Percentiles rank a stretch among this genome's conserved stretches.
Evolutionary conservation across 2,113 vertebrate genomes (phyloP).

Genomic region (Toxotes jaculatrix): DNA sequence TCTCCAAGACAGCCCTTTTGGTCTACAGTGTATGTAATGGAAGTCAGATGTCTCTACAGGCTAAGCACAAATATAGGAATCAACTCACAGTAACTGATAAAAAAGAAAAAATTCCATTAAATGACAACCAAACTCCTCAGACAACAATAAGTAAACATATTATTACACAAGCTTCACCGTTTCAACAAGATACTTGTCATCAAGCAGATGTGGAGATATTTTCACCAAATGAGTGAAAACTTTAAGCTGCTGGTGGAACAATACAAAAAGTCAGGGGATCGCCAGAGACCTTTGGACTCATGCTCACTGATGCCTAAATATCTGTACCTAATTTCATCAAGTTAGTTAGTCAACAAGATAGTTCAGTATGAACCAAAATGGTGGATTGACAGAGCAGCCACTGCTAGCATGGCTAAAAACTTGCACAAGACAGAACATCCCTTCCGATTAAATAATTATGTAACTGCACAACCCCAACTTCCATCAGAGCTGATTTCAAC

Average conservation of each 20-base stretch:
- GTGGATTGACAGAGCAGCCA: neutral
- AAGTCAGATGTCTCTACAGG: no score
- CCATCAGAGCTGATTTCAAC: conserved; percentile 28
- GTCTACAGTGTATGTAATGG: no score
- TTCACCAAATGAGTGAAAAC: neutral
- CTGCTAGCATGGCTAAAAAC: neutral
- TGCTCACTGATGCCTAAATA: neutral
- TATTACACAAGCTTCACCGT: no score
- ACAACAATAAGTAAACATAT: no score
- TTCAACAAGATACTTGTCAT: no score
- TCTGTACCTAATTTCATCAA: neutral
- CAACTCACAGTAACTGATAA: no score
- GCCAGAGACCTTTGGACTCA: neutral
- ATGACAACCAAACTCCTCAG: no score
- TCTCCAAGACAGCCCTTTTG: no score
- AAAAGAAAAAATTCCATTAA: no score
- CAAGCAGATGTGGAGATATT: neutral
- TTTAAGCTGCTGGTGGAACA: no score
- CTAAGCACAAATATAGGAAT: no score
- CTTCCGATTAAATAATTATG: neutral
- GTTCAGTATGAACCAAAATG: neutral
- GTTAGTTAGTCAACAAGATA: neutral
- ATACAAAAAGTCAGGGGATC: neutral
- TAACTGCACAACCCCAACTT: neutral
- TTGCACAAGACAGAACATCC: conserved; percentile 28